A percentile compares a stretch with the other conserved stretches of the same genome.
These are phyloP conservation scores for Apomyelois bistriatella DNA, from an alignment of 2,888 invertebrate genomes.

Conservation along the genomic window DNA sequence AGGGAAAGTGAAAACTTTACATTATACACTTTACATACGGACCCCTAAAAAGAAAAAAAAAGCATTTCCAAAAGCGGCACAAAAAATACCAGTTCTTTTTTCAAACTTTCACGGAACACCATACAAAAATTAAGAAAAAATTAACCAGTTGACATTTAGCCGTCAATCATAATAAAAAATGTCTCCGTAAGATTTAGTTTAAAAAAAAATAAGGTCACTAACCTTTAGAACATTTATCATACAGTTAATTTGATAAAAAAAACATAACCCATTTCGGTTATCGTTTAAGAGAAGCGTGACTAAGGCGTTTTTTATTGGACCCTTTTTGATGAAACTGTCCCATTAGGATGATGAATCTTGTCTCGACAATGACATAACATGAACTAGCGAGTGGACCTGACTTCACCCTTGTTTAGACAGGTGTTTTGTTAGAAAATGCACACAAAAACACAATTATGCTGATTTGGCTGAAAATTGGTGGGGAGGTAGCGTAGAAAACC, in stretches of 20 bases:
- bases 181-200: background rate
- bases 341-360: conserved; percentile 1
- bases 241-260: conserved; percentile 3
- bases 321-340: conserved; percentile 5
- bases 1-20: no score
- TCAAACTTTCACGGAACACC: background rate
- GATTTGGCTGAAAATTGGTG: no score
- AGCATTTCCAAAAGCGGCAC: background rate
- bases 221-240: conserved; percentile 1
- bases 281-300: conserved; percentile 4
- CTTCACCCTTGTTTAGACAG: background rate
- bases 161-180: conserved; percentile 6
- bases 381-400: background rate
- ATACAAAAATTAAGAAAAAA: background rate
- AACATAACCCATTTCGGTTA: background rate
- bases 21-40: no score
- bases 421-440: background rate
- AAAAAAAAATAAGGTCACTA: background rate
- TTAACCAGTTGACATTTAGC: conserved; percentile 1
- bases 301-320: background rate
- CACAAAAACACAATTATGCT: no score
- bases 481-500: no score
- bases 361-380: background rate
- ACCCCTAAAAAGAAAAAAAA: background rate
- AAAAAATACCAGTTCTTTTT: no score